Conservation (phyloP, 2,888 invertebrate species). For the Dysmachus trigonus region DNA sequence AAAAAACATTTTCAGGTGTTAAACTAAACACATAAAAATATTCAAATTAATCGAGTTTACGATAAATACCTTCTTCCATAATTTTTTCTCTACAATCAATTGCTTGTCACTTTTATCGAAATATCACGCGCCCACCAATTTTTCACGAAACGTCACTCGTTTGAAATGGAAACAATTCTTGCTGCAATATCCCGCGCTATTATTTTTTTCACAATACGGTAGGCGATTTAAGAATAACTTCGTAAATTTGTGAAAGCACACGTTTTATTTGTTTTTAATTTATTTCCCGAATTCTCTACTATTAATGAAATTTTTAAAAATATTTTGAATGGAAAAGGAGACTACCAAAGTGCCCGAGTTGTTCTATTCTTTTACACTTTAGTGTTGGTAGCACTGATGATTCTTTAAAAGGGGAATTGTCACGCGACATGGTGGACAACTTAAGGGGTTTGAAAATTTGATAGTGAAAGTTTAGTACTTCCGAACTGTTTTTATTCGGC, state of each 20-base stretch:
- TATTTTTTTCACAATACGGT: background rate
- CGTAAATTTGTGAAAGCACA: background rate
- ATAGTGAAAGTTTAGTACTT: background rate
- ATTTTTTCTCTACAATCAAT: background rate
- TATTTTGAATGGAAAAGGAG: conserved; percentile 20
- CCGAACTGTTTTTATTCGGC: background rate
- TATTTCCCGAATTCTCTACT: background rate
- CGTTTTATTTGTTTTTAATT: background rate
- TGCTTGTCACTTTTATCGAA: conserved; percentile 30
- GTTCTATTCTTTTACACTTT: background rate
- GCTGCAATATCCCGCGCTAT: background rate
- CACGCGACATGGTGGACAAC: background rate
- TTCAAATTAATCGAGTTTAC: background rate
- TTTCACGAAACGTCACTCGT: conserved; percentile 40
- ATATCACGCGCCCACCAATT: conserved; percentile 44
- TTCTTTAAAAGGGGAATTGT: background rate
- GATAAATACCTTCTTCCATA: conserved; percentile 12
- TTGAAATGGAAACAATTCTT: conserved; percentile 27
- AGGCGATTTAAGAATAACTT: background rate
- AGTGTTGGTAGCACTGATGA: background rate
- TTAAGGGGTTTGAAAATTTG: background rate
- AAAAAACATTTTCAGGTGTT: background rate
- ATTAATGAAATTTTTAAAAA: conserved; percentile 3
- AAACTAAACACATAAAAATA: background rate
- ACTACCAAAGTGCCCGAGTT: conserved; percentile 14